Base-by-base conservation (phyloP, 1,140 invertebrate genomes). In the Wasmannia auropunctata region DNA sequence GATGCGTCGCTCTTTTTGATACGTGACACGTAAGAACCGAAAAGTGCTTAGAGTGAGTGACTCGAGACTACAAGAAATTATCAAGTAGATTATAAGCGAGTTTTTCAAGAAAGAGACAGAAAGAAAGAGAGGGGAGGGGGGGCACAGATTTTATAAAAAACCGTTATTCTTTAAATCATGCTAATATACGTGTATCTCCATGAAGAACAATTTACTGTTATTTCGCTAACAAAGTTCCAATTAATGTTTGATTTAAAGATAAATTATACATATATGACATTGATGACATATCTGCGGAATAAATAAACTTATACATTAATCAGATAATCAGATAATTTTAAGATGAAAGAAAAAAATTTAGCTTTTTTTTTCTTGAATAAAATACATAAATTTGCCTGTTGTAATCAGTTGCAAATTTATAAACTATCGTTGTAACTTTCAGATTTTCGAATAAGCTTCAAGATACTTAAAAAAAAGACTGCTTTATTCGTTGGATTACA, bases 1-100 rank as follows among this genome's bases (percentile, higher is more conserved):
- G 19, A 40, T 40, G 62, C 34, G 7, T n/a, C 40, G 67, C 56
- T 37, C 60, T 75, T 85, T 87, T 87, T 22, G 37, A 49, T 6
- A 46, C 46, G 49, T 37, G 46, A 19, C 16, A 31, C 22, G 11
- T n/a, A 70, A 37, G 7, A 34, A 34, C 0, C 37, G 16, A 60
- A n/a, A n/a, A 76, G 10, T 14, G 56, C 22, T 7, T 14, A 65
- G 43, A 67, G 34, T 75, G 51, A 75, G 25, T 46, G 54, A 81
- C 22, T 56, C 46, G 40, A 54, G 31, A 43, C 34, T 16, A 16
- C 25, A 3, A 65, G 51, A 60, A 79, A n/a, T 51, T 51, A 28
- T 65, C 40, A 22, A n/a, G 6, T 22, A 19, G 6, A 51, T 37
- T 67, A n/a, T 2, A 34, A 51, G 11, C 46, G n/a, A n/a, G n/a